Conservation (phyloP, 2,888 invertebrate species). For the Lamproptera curius region DNA sequence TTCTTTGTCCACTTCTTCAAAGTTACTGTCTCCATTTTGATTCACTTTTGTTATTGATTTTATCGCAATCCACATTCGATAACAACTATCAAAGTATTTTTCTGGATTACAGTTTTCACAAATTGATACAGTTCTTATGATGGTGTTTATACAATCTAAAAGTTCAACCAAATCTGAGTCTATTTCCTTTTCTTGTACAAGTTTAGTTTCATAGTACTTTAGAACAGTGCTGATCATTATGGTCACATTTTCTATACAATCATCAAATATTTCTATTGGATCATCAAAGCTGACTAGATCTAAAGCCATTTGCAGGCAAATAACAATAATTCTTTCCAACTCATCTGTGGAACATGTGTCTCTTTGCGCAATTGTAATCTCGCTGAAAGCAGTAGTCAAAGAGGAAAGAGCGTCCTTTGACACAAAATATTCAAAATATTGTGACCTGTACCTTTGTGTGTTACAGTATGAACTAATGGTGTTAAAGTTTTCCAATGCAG, state of each 20-base stretch:
- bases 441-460: constrained; percentile 40
- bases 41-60: constrained; percentile 39
- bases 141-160: constrained; percentile 51
- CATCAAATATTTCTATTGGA: constrained; percentile 44
- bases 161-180: constrained; percentile 59
- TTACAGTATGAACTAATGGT: constrained; percentile 71
- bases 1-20: constrained; percentile 49
- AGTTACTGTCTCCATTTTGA: constrained; percentile 41
- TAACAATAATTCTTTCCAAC: constrained; percentile 53
- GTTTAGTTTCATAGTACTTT: constrained; percentile 55
- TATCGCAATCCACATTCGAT: constrained; percentile 56
- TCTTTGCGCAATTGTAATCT: constrained; percentile 47
- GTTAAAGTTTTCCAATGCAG: constrained; percentile 79
- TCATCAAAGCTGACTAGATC: constrained; percentile 59
- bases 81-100: constrained; percentile 49
- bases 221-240: constrained; percentile 51
- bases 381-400: constrained; percentile 48
- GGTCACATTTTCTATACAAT: constrained; percentile 40
- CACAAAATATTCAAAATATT: constrained; percentile 56
- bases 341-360: constrained; percentile 46
- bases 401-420: constrained; percentile 49
- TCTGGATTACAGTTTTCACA: constrained; percentile 41
- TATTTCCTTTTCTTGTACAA: constrained; percentile 51
- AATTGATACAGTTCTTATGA: constrained; percentile 44
- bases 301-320: constrained; percentile 55